Conservation (phyloP, 1,140 invertebrate species). For the Ips nitidus region DNA sequence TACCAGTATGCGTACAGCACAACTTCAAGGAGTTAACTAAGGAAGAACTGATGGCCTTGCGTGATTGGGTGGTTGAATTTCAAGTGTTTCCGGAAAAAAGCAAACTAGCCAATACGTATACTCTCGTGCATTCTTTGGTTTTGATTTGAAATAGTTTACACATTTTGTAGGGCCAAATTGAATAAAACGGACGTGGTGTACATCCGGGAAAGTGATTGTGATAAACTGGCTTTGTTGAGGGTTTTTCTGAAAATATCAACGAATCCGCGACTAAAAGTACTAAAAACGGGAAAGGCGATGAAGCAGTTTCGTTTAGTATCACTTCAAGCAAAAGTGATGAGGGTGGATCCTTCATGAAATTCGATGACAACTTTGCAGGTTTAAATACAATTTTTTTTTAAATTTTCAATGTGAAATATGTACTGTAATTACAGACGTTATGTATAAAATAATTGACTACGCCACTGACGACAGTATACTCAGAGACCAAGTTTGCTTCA, state of each 20-base stretch:
- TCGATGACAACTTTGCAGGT: too few species aligned
- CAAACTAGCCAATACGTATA: slow-evolving; percentile 32
- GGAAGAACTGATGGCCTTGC: slow-evolving; percentile 33
- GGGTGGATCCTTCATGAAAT: too few species aligned
- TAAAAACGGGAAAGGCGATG: slow-evolving; percentile 3
- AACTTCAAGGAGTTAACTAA: slow-evolving; percentile 22
- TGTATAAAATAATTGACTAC: slow-evolving; percentile 13
- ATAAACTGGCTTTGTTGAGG: slow-evolving; percentile 22
- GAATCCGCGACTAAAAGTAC: not conserved
- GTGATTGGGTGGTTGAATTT: slow-evolving; percentile 34
- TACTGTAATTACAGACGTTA: not conserved
- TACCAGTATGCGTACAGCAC: slow-evolving; percentile 36
- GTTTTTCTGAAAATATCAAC: not conserved
- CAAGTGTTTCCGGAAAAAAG: slow-evolving; percentile 25
- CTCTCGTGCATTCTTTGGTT: not conserved
- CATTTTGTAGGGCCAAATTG: slow-evolving; percentile 30
- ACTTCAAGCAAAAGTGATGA: too few species aligned
- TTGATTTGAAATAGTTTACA: not conserved
- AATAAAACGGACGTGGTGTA: slow-evolving; percentile 32
- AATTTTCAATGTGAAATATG: too few species aligned
- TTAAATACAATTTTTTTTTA: too few species aligned
- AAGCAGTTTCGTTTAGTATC: too few species aligned
- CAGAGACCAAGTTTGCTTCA: not conserved
- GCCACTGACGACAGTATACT: not conserved
- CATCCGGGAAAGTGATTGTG: slow-evolving; percentile 21